Base-by-base conservation (phyloP, 2,113 vertebrate genomes). In the Zapornia atra region DNA sequence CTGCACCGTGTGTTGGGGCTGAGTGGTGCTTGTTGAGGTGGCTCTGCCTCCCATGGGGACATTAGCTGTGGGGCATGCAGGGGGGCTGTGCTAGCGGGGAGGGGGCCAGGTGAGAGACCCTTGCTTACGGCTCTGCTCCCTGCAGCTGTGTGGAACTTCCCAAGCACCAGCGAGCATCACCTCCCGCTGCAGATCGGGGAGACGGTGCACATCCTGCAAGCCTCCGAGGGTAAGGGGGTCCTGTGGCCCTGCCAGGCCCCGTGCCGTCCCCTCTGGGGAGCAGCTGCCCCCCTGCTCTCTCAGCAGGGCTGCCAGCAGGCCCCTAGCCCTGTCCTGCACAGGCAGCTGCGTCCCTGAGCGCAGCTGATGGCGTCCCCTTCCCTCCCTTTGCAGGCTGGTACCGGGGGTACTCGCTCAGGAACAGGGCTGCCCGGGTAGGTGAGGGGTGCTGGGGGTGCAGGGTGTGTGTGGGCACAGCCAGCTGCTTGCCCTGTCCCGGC, bases 141-240 rank as follows among this genome's bases (percentile, higher is more conserved):
- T 6, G 0, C 93, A 97, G 97, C 94, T 0, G 80, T 97, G 85
- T 97, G 96, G 96, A 97, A 97, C 94, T 97, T 97, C 69, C 57
- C 64, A 0, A 17, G 93, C 59, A 97, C 94, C 64, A 79, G 82
- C 2, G 96, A 97, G 64, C 95, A 97, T 72, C 97, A 97, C 85
- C 95, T 97, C 9, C 89, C 96, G 1, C 96, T 97, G 81, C 93
- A 97, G 57, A 59, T 97, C 2, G 97, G 97, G 81, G 97, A 97
- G 90, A 91, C 88, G 3, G 96, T 97, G 90, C 93, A 75, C 60
- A 96, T 97, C 83, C 95, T 97, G 68, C 95, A 94, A 81, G 92
- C 84, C 25, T 93, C 86, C 1, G 96, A 96, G 92, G 95, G 96
- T 94, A 66, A 93, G 94, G 42, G 70, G 10, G 12, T 26, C 8